These are phyloP conservation scores for Gryon sp. DNA, from an alignment of 1,140 invertebrate species.

Conservation along the genomic window DNA sequence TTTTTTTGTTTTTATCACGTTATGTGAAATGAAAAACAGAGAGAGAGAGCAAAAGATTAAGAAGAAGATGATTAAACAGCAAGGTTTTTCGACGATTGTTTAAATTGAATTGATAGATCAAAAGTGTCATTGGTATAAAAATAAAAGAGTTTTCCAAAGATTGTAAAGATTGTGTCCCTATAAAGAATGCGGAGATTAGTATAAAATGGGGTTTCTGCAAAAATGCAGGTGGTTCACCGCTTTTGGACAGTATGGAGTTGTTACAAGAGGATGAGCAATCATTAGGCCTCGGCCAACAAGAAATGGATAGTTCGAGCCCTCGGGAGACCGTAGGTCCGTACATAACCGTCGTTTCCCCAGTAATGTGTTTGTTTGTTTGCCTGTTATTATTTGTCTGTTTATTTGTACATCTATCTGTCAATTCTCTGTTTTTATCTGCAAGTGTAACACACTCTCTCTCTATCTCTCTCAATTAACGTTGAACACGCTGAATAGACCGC, in stretches of 20 bases:
- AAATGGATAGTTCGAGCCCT: slow-evolving; percentile 76
- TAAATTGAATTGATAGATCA: too few relatives aligned
- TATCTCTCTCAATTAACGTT: slow-evolving; percentile 55
- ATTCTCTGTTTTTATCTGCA: slow-evolving; percentile 53
- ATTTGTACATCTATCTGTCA: slow-evolving; percentile 50
- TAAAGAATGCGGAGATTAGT: slow-evolving; percentile 28
- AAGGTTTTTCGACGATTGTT: too few relatives aligned
- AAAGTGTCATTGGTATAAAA: too few relatives aligned
- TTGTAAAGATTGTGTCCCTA: background rate
- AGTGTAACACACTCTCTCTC: slow-evolving; percentile 52
- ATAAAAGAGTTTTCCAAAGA: too few relatives aligned
- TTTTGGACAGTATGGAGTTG: slow-evolving; percentile 79
- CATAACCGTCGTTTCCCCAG: slow-evolving; percentile 63
- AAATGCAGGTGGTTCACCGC: slow-evolving; percentile 78
- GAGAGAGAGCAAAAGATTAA: too few relatives aligned
- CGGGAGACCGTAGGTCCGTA: slow-evolving; percentile 79
- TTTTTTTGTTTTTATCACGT: too few relatives aligned
- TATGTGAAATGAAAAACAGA: too few relatives aligned
- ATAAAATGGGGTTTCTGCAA: slow-evolving; percentile 75
- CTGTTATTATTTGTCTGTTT: slow-evolving; percentile 44
- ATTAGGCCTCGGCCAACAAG: slow-evolving; percentile 77
- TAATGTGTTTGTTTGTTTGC: slow-evolving; percentile 68
- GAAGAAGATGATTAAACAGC: too few relatives aligned
- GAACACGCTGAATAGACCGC: slow-evolving; percentile 61
- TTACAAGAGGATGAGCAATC: slow-evolving; percentile 79